Conservation (phyloP, 2,113 vertebrate genomes). For the Microtus oregoni region DNA sequence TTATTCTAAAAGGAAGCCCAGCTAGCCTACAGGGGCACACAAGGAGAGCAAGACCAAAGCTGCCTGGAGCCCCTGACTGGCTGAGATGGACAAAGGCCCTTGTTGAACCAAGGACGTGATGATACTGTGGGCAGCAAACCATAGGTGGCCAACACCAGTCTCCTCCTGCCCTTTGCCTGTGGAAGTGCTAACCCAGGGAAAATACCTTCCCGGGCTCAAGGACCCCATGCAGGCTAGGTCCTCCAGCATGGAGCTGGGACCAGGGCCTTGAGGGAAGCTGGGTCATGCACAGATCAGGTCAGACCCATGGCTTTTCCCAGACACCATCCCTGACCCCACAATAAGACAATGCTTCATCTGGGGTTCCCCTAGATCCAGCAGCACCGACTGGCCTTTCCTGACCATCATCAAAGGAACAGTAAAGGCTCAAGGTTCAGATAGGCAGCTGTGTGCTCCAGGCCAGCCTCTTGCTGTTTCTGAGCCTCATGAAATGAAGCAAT, state of each 20-base stretch:
- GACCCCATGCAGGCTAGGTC: neutral
- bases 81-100: neutral
- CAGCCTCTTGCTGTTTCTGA: neutral
- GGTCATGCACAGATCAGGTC: neutral
- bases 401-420: neutral
- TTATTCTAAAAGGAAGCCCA: neutral
- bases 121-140: too few species aligned
- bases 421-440: neutral
- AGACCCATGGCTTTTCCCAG: neutral
- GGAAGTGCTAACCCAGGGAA: neutral
- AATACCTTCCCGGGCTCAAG: neutral
- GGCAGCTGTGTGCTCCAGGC: neutral
- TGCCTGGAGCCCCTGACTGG: fast-evolving
- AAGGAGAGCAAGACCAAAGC: neutral
- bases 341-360: fast-evolving
- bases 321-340: neutral
- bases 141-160: neutral
- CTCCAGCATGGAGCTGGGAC: too few species aligned
- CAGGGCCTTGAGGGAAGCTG: neutral
- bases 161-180: neutral
- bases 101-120: fast-evolving
- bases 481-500: neutral
- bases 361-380: neutral
- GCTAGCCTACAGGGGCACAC: neutral
- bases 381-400: neutral